Conservation (phyloP, 2,888 invertebrate species). For the Eristalinus aeneus region DNA sequence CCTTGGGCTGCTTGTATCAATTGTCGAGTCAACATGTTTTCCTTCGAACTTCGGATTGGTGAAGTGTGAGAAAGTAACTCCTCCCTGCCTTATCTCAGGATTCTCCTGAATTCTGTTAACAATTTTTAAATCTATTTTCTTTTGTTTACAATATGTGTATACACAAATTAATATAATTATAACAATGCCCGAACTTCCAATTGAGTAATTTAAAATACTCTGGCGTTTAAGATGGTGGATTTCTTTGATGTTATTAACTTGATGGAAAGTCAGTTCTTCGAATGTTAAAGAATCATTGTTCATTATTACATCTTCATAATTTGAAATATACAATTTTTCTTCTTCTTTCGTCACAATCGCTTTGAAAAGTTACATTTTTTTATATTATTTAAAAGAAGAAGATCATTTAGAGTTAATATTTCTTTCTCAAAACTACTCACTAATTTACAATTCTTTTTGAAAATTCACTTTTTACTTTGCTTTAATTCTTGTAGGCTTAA, state of each 20-base stretch:
- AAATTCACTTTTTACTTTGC: constrained; percentile 16
- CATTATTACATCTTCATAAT: not conserved
- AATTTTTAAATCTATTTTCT: too few species aligned
- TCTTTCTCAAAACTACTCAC: not conserved
- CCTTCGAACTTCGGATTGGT: not conserved
- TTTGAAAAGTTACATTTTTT: constrained; percentile 10
- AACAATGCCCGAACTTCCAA: too few species aligned
- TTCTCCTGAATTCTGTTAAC: too few species aligned
- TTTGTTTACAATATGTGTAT: too few species aligned
- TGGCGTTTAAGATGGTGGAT: too few species aligned
- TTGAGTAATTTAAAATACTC: too few species aligned
- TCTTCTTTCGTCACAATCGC: not conserved
- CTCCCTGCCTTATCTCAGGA: constrained; percentile 63
- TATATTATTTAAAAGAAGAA: constrained; percentile 9
- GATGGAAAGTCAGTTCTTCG: not conserved
- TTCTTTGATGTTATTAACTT: too few species aligned
- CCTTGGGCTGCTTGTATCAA: not conserved
- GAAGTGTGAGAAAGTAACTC: too few species aligned
- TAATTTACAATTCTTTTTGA: constrained; percentile 24
- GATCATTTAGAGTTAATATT: not conserved
- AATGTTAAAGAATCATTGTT: not conserved
- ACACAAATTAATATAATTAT: too few species aligned
- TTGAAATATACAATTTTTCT: not conserved
- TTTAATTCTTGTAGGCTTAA: constrained; percentile 10
- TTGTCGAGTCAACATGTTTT: not conserved